Base-by-base conservation (phyloP, 2,888 invertebrate species). In the Xestia c-nigrum region DNA sequence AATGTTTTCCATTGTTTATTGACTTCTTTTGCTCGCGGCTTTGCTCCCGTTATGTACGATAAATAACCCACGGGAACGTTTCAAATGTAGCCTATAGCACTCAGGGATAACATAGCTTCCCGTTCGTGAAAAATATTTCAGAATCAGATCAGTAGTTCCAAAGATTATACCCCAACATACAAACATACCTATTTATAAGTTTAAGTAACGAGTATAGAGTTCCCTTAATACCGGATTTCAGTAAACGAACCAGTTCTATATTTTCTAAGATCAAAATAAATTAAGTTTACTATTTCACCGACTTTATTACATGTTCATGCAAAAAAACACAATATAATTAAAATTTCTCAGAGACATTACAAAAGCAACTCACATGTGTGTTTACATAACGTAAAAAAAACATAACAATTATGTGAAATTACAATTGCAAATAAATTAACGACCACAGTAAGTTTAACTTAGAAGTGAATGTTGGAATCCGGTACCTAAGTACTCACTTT, bases 321-420 rank as follows among this genome's bases (percentile, higher is more conserved):
- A 50, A 77, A 47, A 63, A 63, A 38, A 14, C 24, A 72, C 7
- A 3, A 31, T 46, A 43, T 10, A 31, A 59, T n/a, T 16, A 31
- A 12, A 52, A 43, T 59, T 69, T 66, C 63, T 46, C 55, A 75
- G 14, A 57, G 4, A 64, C 40, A 47, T 63, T 63, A 81, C n/a
- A 70, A 81, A 47, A 66, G 14, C 14, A 59, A 52, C 31, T 75
- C 38, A 64, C 19, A 46, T 46, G 4, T 43, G 9, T 64, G 21
- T 72, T 46, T 69, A 70, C 24, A 70, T 70, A 38, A 73, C 57
- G 14, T 50, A 61, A 31, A 50, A 43, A 83, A 50, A 43, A 83
- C 55, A 57, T 63, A 66, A 78, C 68, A 81, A 77, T 61, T 52
- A 72, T 57, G 16, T 81, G 52, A 69, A 81, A 82, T 72, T 72